Evolutionary conservation across 2,888 invertebrate genomes (phyloP).

Genomic region (Tetanocera ferruginea): DNA sequence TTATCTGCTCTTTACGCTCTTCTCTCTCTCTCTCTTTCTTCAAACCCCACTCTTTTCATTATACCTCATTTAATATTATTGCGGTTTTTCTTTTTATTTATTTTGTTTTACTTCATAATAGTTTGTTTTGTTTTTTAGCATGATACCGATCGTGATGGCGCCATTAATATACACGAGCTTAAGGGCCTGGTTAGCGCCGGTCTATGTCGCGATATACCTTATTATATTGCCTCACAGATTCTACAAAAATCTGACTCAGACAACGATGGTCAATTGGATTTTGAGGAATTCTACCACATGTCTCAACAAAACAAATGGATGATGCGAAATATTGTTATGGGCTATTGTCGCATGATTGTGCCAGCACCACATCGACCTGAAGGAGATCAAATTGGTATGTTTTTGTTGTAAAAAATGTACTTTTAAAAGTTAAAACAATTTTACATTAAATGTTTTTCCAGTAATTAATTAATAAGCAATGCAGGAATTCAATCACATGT

Average conservation of each 20-base stretch:
- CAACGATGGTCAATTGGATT: conserved; percentile 76
- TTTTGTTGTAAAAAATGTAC: too few relatives aligned
- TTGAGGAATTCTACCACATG: conserved; percentile 79
- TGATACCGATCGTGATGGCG: conserved; percentile 80
- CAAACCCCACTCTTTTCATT: neutral
- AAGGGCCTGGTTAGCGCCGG: conserved; percentile 64
- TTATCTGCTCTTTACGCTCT: neutral
- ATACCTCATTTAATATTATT: neutral
- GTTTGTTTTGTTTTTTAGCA: conserved; percentile 70
- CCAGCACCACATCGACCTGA: conserved; percentile 65
- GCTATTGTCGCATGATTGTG: conserved; percentile 65
- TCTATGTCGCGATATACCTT: conserved; percentile 76
- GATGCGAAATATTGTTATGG: conserved; percentile 61
- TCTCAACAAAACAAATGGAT: conserved; percentile 72
- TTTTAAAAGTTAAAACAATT: too few relatives aligned
- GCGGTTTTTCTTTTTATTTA: neutral
- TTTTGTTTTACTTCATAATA: neutral
- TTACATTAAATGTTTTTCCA: too few relatives aligned
- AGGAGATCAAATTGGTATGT: conserved; percentile 65
- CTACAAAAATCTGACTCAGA: conserved; percentile 77
- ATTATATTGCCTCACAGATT: conserved; percentile 77
- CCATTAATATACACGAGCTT: conserved; percentile 78
- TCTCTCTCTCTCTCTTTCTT: neutral
- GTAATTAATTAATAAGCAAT: too few relatives aligned
- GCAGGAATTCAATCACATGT: too few relatives aligned